A percentile compares a stretch with the other conserved stretches of the same genome.
Evolutionary conservation across 23 tunicate species (phyloP).

Genomic region (Ciona savignyi): DNA sequence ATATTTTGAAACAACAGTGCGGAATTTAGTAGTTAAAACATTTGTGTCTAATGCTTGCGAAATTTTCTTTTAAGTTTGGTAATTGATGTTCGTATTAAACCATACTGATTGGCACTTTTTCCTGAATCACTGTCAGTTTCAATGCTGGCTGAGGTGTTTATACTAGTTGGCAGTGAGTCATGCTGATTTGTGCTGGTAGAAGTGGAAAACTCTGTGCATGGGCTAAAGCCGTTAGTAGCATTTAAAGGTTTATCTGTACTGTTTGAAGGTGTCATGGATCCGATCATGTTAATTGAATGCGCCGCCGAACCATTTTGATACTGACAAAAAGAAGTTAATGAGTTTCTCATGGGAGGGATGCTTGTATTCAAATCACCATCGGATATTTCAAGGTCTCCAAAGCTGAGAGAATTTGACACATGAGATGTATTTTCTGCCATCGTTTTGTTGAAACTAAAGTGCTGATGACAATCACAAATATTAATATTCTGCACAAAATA

Average conservation of each 20-base stretch:
- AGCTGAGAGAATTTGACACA: not conserved
- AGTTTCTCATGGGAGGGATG: not conserved
- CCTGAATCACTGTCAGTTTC: not conserved
- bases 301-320: not conserved
- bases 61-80: not conserved
- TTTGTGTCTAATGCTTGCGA: not conserved
- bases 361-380: not conserved
- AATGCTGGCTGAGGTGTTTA: not conserved
- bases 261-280: too few relatives aligned
- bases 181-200: too few relatives aligned
- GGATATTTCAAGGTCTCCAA: not conserved
- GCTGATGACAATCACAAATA: too few relatives aligned
- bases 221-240: too few relatives aligned
- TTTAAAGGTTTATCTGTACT: too few relatives aligned
- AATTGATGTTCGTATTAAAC: not conserved
- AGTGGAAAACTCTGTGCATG: too few relatives aligned
- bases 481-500: too few relatives aligned
- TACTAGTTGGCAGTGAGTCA: too few relatives aligned
- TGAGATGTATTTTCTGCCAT: too few relatives aligned
- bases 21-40: too few relatives aligned
- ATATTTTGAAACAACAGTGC: too few relatives aligned
- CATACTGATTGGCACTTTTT: not conserved
- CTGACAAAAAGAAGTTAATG: not conserved
- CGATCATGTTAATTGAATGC: not conserved
- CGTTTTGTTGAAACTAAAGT: too few relatives aligned